These are phyloP conservation scores for Dolichallabes microphthalmus DNA, from an alignment of 2,113 vertebrate species.

Conservation along the genomic window DNA sequence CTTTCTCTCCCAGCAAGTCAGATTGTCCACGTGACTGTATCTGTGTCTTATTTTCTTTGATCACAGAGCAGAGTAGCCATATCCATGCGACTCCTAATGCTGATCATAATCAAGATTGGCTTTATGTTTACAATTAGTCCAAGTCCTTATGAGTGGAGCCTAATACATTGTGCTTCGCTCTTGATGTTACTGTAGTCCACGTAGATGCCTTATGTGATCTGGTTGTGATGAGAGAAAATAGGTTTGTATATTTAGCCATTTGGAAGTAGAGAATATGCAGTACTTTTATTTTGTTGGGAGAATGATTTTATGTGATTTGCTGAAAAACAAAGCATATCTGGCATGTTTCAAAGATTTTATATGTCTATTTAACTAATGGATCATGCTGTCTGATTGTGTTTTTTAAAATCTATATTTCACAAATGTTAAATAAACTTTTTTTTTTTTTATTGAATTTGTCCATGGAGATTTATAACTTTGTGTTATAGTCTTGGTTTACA, in stretches of 20 bases:
- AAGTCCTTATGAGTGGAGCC: not conserved
- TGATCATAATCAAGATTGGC: not conserved
- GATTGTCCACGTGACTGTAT: not conserved
- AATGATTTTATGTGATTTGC: not conserved
- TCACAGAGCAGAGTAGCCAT: not conserved
- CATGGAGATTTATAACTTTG: constrained; percentile 20
- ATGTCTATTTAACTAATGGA: not conserved
- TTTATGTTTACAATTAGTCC: not conserved
- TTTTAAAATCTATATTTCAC: constrained; percentile 3
- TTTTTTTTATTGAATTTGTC: not conserved
- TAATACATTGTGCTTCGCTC: not conserved
- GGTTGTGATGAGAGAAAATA: not conserved
- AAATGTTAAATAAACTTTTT: constrained; percentile 37
- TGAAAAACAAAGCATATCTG: not conserved
- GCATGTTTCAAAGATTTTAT: not conserved
- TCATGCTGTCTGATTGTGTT: not conserved
- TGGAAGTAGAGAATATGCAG: not conserved
- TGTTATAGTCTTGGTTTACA: not conserved
- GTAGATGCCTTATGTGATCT: not conserved
- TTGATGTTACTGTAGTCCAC: not conserved
- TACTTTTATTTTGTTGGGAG: not conserved
- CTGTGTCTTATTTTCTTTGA: not conserved
- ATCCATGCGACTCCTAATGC: not conserved
- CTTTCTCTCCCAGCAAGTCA: not conserved
- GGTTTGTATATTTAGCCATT: not conserved